Evolutionary conservation across 1,140 invertebrate genomes (phyloP).

Genomic region (Stenopsyche tienmushanensis): DNA sequence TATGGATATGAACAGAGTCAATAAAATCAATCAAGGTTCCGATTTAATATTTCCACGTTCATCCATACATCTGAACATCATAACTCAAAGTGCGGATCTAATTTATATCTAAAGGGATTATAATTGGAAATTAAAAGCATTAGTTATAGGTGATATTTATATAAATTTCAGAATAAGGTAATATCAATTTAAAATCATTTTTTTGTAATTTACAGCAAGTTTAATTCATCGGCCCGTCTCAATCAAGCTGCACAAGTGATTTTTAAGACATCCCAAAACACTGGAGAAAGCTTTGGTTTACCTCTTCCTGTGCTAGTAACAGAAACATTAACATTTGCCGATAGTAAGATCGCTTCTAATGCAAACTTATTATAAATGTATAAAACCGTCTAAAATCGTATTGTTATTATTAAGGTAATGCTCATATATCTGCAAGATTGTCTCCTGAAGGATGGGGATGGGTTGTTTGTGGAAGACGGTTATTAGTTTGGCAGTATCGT

Average conservation of each 20-base stretch:
- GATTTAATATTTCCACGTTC: no score
- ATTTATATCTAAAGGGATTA: no score
- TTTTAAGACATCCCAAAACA: constrained; percentile 65
- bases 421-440: constrained; percentile 56
- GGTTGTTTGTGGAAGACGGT: constrained; percentile 81
- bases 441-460: constrained; percentile 63
- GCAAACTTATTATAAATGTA: background rate
- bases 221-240: constrained; percentile 61
- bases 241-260: constrained; percentile 70
- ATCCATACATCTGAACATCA: no score
- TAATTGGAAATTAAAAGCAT: no score
- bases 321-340: constrained; percentile 80
- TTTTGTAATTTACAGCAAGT: constrained; percentile 50
- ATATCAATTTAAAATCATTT: background rate
- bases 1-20: no score
- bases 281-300: constrained; percentile 74
- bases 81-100: no score
- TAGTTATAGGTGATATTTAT: no score
- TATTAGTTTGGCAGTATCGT: constrained; percentile 87
- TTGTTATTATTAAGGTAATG: constrained; percentile 54
- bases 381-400: background rate
- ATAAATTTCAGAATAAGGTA: background rate
- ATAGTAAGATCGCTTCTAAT: constrained; percentile 57
- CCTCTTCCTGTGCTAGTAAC: constrained; percentile 83
- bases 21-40: no score